Conservation (phyloP, 2,888 invertebrate species). For the Argynnis bischoffii region DNA sequence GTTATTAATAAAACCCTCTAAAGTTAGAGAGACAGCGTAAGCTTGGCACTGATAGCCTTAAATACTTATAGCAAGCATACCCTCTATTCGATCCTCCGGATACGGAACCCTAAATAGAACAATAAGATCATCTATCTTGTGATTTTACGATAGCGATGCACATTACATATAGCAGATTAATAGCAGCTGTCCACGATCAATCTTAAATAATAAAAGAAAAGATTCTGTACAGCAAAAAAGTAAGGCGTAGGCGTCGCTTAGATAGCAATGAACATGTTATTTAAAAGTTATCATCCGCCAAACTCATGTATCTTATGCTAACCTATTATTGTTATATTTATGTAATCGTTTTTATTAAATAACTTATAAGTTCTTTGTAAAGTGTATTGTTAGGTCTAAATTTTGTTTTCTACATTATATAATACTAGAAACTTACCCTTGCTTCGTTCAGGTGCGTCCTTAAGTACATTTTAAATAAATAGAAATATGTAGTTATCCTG, state of each 20-base stretch:
- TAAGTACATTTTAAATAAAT: background rate
- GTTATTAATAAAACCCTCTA: background rate
- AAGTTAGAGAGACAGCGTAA: background rate
- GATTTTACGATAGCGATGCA: constrained; percentile 6
- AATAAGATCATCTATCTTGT: constrained; percentile 17
- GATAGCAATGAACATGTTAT: constrained; percentile 38
- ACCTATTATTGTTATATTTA: background rate
- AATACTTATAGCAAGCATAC: too few relatives aligned
- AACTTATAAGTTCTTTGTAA: background rate
- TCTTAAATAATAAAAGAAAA: constrained; percentile 36
- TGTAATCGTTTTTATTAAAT: background rate
- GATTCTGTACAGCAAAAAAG: constrained; percentile 41
- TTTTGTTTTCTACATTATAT: too few relatives aligned
- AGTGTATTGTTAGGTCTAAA: too few relatives aligned
- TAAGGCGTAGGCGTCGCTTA: constrained; percentile 47
- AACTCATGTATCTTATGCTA: background rate
- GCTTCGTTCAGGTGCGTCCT: too few relatives aligned
- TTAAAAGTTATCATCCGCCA: constrained; percentile 2
- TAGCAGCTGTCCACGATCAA: constrained; percentile 38
- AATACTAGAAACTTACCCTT: too few relatives aligned
- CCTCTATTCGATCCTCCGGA: too few relatives aligned
- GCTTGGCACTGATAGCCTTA: too few relatives aligned
- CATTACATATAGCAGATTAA: constrained; percentile 17
- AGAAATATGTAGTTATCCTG: background rate
- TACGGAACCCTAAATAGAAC: constrained; percentile 6